Base-by-base conservation (phyloP, 2,888 invertebrate genomes). In the Dasysyrphus albostriatus region DNA sequence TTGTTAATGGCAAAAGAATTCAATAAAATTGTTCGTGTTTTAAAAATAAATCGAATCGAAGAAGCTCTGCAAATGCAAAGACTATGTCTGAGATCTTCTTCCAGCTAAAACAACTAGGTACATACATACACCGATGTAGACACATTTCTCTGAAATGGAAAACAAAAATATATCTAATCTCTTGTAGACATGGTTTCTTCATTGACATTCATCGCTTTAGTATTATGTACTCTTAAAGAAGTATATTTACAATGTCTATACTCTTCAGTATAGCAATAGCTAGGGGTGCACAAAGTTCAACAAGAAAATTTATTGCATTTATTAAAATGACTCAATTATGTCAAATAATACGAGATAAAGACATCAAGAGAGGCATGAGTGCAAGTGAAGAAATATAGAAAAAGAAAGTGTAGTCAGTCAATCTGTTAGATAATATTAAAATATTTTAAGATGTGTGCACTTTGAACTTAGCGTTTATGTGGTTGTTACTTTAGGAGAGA, bases 281-380 rank as follows among this genome's bases (percentile, higher is more conserved):
- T 51, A 70, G 65, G 83, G 78, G 83, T 84, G 72, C 79, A 72
- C 75, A 84, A 75, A 80, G 83, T 84, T 84, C 83, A 84, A 84
- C 65, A 42, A 59, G 83, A 51, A 72, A 80, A 84, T 80, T 84
- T 75, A 84, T 80, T 75, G 80, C 80, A 75, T 75, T 84, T 75
- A 84, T 84, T 44, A 63, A 84, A 80, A 80, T 75, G 72, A 75
- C 83, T 84, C 80, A 84, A 84, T 84, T 80, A 80, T 75, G 70
- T 61, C 79, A 78, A 79, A 79, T 69, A 65, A 73, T 58, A 67
- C 16, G 67, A 67, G 73, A 79, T 74, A 56, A 70, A 59, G 59
- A 24, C 44, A 70, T 59, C 42, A 37, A 42, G 63, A 42, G 63
- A 19, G 65, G 49, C 29, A 74, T 24, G 58, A 51, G 63, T 49